phyloP scores from a whole-genome alignment of 2,888 invertebrate genomes.

The Tyria jacobaeae region DNA sequence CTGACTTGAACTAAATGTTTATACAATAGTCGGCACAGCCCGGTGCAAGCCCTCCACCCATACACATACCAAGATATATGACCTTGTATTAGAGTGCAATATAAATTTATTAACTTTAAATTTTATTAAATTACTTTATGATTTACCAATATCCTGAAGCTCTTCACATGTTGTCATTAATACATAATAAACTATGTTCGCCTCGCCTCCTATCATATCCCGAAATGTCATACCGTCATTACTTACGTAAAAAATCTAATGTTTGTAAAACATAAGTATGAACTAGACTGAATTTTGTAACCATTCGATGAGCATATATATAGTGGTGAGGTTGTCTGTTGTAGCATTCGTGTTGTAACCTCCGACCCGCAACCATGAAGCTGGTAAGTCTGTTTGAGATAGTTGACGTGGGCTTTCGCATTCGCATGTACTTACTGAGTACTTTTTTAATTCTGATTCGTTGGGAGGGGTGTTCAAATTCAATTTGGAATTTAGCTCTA shows the following conservation, averaged over 20 bases:
- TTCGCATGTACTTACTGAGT: slow-evolving; percentile 26
- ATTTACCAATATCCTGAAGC: neutral
- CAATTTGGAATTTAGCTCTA: neutral
- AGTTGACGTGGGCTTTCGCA: slow-evolving; percentile 31
- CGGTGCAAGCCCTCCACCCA: no score
- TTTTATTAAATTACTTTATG: neutral
- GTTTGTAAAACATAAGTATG: slow-evolving; percentile 45
- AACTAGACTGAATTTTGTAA: slow-evolving; percentile 80
- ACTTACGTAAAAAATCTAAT: slow-evolving; percentile 26
- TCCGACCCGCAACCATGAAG: slow-evolving; percentile 76
- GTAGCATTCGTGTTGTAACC: slow-evolving; percentile 75
- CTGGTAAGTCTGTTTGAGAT: slow-evolving; percentile 71
- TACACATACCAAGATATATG: neutral
- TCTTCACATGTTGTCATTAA: neutral
- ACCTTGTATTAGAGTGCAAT: neutral
- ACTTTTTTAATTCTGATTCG: slow-evolving; percentile 5
- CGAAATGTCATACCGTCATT: slow-evolving; percentile 17
- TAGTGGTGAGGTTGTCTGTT: slow-evolving; percentile 53
- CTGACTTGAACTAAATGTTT: no score
- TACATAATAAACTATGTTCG: neutral
- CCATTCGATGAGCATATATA: slow-evolving; percentile 69
- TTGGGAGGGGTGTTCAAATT: neutral
- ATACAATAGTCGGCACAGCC: no score
- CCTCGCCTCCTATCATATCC: neutral
- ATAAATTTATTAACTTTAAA: neutral